Evolutionary conservation across 1,140 invertebrate species (phyloP).

Genomic region (Papilio dardanus): DNA sequence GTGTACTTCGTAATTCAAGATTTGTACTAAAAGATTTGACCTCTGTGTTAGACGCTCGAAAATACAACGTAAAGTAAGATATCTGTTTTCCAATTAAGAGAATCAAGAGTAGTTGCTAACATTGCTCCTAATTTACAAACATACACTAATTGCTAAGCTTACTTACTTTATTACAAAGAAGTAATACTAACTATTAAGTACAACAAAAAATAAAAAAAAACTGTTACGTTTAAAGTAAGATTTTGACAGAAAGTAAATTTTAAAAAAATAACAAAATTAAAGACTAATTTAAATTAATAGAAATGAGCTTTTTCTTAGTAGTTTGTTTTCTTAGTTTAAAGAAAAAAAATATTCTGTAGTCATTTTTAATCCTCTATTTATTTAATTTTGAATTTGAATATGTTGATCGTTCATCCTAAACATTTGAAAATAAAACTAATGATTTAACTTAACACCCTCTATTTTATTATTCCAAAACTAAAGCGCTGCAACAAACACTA

Average conservation of each 20-base stretch:
- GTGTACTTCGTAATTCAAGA: neutral
- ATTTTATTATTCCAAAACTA: neutral
- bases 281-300: too few relatives aligned
- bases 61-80: conserved; percentile 22
- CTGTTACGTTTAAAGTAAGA: too few relatives aligned
- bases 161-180: conserved; percentile 15
- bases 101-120: conserved; percentile 23
- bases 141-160: conserved; percentile 20
- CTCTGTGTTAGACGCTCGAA: neutral
- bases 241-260: too few relatives aligned
- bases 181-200: too few relatives aligned
- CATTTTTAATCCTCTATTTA: too few relatives aligned
- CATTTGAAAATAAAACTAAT: neutral
- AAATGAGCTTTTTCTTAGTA: too few relatives aligned
- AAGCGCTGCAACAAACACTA: neutral
- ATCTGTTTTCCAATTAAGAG: conserved; percentile 25
- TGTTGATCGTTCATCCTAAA: too few relatives aligned
- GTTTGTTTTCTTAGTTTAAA: too few relatives aligned
- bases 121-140: conserved; percentile 27
- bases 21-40: conserved; percentile 20
- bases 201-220: too few relatives aligned
- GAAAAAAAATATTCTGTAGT: too few relatives aligned
- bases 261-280: too few relatives aligned
- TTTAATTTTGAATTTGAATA: too few relatives aligned
- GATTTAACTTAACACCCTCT: neutral